phyloP scores from a whole-genome alignment of 2,797 vertebrate species.

The Chloroceryle amazona region DNA sequence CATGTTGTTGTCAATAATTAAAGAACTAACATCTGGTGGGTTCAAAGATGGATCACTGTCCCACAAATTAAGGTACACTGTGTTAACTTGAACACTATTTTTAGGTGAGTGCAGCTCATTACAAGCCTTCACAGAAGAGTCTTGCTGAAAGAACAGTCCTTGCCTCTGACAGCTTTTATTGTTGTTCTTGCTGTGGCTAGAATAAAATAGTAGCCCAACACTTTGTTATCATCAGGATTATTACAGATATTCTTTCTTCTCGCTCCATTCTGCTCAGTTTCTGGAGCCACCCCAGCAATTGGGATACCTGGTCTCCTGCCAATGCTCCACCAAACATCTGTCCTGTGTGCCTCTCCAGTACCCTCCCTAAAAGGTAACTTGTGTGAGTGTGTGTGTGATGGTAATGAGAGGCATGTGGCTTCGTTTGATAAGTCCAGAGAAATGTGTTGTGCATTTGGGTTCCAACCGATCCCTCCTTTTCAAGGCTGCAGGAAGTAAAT shows the following conservation, averaged over 20 bases:
- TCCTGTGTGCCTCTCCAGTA: not conserved
- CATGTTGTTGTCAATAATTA: slow-evolving; percentile 42
- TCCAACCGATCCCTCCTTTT: slow-evolving; percentile 39
- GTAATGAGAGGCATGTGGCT: slow-evolving; percentile 40
- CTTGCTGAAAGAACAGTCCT: slow-evolving; percentile 3
- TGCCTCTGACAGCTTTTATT: slow-evolving; percentile 36
- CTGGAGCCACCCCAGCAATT: slow-evolving; percentile 16
- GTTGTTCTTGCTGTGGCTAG: not conserved
- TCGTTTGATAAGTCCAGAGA: slow-evolving; percentile 38
- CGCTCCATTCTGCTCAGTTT: not conserved
- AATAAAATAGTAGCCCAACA: slow-evolving; percentile 11
- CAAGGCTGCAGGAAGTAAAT: slow-evolving; percentile 69
- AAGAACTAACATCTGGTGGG: slow-evolving; percentile 50
- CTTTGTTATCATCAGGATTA: not conserved
- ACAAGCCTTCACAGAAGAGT: not conserved
- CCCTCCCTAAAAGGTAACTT: slow-evolving; percentile 13
- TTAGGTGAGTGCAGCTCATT: slow-evolving; percentile 34
- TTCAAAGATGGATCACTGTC: not conserved
- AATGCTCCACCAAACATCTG: not conserved
- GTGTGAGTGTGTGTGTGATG: not conserved
- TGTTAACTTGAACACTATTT: slow-evolving; percentile 38
- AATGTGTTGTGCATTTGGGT: slow-evolving; percentile 35
- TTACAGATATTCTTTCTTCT: not conserved
- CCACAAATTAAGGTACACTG: slow-evolving; percentile 32
- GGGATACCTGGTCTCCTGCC: slow-evolving; percentile 30